Conservation (phyloP, 2,113 vertebrate species). For the Sylvilagus bachmani region DNA sequence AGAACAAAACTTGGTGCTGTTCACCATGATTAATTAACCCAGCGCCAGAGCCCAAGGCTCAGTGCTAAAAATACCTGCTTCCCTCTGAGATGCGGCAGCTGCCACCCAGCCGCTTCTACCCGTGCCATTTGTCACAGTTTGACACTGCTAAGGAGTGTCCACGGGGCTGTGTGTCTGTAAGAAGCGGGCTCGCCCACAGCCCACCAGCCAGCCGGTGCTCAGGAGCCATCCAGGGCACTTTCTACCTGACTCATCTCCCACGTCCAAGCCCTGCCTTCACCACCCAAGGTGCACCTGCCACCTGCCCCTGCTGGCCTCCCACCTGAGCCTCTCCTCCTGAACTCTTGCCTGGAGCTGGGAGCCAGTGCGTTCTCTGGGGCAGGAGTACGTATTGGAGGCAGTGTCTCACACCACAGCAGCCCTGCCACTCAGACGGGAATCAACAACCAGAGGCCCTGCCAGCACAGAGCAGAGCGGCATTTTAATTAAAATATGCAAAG, state of each 20-base stretch:
- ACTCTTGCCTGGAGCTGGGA: neutral
- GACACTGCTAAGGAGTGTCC: constrained; percentile 90
- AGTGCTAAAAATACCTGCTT: constrained; percentile 84
- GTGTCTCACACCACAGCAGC: rapidly evolving
- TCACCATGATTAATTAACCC: constrained; percentile 86
- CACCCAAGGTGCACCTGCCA: neutral
- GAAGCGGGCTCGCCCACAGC: constrained; percentile 81
- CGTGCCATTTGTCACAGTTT: constrained; percentile 91
- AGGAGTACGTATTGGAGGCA: neutral
- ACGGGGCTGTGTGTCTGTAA: constrained; percentile 82
- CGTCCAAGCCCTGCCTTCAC: neutral
- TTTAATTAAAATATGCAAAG: constrained; percentile 78
- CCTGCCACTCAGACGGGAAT: neutral
- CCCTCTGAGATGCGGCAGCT: constrained; percentile 87
- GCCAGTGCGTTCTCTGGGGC: neutral
- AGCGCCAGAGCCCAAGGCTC: constrained; percentile 70
- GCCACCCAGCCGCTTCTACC: constrained; percentile 86
- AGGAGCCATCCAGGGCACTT: rapidly evolving
- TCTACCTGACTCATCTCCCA: constrained; percentile 71
- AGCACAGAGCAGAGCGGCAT: constrained; percentile 9
- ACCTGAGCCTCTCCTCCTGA: neutral
- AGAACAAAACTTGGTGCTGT: constrained; percentile 28
- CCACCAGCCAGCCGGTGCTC: constrained; percentile 59
- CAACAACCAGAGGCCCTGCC: constrained; percentile 61
- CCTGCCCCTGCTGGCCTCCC: neutral